Evolutionary conservation across 1,140 invertebrate genomes (phyloP).

Genomic region (Pachypeltis micranthus): DNA sequence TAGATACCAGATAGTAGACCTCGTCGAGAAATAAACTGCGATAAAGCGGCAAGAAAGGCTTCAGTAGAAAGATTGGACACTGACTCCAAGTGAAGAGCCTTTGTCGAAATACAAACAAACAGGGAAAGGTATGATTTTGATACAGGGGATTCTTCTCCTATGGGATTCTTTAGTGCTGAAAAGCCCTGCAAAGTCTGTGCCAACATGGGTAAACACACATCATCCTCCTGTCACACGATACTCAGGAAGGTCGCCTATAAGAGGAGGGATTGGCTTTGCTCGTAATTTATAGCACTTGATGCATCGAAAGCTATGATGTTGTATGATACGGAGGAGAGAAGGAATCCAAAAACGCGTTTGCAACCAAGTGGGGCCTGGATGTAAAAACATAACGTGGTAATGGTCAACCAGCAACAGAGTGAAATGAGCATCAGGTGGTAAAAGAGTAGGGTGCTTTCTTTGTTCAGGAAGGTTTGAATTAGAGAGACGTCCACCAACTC

Average conservation of each 20-base stretch:
- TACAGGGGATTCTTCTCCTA: constrained; percentile 7
- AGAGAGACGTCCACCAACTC: constrained; percentile 33
- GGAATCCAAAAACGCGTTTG: constrained; percentile 28
- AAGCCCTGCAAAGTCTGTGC: constrained; percentile 34
- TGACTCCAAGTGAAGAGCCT: constrained; percentile 31
- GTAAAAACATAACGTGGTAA: constrained; percentile 27
- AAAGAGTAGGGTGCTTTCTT: constrained; percentile 34
- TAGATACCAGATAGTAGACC: constrained; percentile 28
- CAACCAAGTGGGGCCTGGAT: constrained; percentile 31
- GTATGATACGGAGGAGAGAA: neutral
- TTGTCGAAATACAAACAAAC: constrained; percentile 28
- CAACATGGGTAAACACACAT: constrained; percentile 29
- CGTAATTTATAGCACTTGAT: neutral
- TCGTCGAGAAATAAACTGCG: constrained; percentile 31
- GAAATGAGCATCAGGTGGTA: constrained; percentile 24
- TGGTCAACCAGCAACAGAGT: constrained; percentile 26
- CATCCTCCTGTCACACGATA: constrained; percentile 15
- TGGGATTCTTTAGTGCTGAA: constrained; percentile 25
- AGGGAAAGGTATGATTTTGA: constrained; percentile 28
- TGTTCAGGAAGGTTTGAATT: constrained; percentile 28
- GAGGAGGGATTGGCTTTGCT: neutral
- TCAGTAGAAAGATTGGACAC: constrained; percentile 27
- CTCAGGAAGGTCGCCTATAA: constrained; percentile 6
- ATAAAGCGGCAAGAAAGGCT: constrained; percentile 30
- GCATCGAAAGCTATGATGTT: neutral